Base-by-base conservation (phyloP, 2,113 vertebrate species). In the Salminus brasiliensis region DNA sequence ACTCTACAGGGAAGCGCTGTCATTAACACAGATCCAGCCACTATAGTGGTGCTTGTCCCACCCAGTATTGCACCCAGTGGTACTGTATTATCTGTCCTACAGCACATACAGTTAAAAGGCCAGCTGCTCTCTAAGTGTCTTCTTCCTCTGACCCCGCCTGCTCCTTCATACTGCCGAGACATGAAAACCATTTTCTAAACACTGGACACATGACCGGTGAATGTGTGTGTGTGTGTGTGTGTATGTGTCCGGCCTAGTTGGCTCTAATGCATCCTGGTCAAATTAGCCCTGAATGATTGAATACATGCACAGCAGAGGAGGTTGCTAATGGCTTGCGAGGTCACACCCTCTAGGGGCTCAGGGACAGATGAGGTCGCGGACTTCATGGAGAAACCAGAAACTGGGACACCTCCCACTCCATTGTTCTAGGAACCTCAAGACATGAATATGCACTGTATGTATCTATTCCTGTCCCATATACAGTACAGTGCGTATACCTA, bases 261-360 rank as follows among this genome's bases (percentile, higher is more conserved):
- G 78, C 70, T 80, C 47, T n/a, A 63, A 65, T 41, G 73, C 66
- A 25, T 79, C 8, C 47, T 65, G 41, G 45, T 76, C 47, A 65
- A 65, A 74, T 74, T 81, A 74, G 55, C 39, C 63, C 25, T 62
- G 79, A 70, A 81, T 78, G 65, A 84, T 81, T 84, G 67, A 73
- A 34, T 57, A 69, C 29, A 72, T 76, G 68, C 73, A 83, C 62
- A 74, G 15, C 43, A 47, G n/a, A n/a, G 39, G 29, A 18, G 25
- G 36, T 4, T 63, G 11, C 41, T 34, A 80, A 77, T 49, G 74
- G n/a, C 25, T 43, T 68, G 36, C 10, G 23, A 65, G 69, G 69
- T 63, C 63, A 43, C 30, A 65, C 43, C 36, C 29, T 29, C 62
- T 18, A 32, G 32, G 74, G 34, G 23, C 66, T 34, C n/a, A 32